Percentiles rank a stretch among this genome's conserved stretches.
Conservation (phyloP, 35 echinoderm and acorn worm species). For the Ophioderma brevispina region DNA sequence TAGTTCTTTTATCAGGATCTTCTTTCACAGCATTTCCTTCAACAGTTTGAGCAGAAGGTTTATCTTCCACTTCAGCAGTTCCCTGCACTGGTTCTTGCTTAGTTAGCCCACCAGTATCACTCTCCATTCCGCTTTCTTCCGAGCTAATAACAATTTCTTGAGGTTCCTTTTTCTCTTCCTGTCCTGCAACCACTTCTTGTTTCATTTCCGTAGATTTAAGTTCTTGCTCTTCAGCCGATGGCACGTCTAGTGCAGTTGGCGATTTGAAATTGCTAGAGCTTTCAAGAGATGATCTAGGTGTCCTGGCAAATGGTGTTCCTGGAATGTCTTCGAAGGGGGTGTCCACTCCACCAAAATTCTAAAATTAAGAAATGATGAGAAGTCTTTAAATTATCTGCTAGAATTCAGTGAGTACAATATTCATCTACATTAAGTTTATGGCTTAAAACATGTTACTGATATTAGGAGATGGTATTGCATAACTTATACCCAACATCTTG, state of each 20-base stretch:
- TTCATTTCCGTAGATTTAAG: background rate
- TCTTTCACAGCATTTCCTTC: too few relatives aligned
- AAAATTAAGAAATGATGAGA: background rate
- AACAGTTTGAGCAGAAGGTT: too few relatives aligned
- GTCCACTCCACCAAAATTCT: background rate
- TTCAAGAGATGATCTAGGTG: background rate
- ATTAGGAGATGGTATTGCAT: too few relatives aligned
- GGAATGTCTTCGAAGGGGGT: background rate
- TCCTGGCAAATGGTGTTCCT: background rate
- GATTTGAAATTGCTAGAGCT: conserved; percentile 13
- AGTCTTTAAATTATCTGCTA: background rate
- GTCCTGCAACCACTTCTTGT: background rate
- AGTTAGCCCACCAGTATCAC: background rate
- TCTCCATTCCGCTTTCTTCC: background rate
- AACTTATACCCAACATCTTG: too few relatives aligned
- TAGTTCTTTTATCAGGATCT: too few relatives aligned
- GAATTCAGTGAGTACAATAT: background rate
- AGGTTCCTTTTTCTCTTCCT: too few relatives aligned
- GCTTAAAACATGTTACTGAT: background rate
- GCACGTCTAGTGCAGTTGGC: background rate
- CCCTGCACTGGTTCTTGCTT: too few relatives aligned
- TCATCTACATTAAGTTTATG: background rate
- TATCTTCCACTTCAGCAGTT: too few relatives aligned
- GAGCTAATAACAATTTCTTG: background rate
- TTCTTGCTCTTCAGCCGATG: background rate